Conservation (phyloP, 2,113 vertebrate species). For the Amblyornis subalaris region DNA sequence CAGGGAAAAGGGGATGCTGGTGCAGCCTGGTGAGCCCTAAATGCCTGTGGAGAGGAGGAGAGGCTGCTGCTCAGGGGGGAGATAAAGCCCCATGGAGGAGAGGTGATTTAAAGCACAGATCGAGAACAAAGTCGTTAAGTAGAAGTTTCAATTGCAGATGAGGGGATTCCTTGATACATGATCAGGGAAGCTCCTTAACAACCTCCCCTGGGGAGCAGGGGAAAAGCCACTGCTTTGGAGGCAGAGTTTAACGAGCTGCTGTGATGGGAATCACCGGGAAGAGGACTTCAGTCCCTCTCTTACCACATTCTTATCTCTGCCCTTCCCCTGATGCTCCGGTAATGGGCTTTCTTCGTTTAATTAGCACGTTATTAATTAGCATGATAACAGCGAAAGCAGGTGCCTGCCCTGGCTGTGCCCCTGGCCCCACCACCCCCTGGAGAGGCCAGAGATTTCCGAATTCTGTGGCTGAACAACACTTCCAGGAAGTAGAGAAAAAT, state of each 20-base stretch:
- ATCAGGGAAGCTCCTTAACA: neutral
- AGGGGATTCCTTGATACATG: neutral
- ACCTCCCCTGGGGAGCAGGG: neutral
- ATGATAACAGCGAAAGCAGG: neutral
- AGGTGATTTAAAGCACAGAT: neutral
- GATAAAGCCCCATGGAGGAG: neutral
- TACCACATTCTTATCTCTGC: neutral
- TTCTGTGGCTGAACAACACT: neutral
- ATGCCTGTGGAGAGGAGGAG: neutral
- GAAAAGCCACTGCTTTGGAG: neutral
- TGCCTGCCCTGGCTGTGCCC: neutral
- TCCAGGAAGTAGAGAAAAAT: neutral
- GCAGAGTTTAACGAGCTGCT: neutral
- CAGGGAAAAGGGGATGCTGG: rapidly evolving
- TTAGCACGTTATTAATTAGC: neutral
- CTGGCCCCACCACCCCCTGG: neutral
- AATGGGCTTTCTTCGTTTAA: neutral
- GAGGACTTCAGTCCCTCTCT: neutral
- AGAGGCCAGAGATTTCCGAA: neutral
- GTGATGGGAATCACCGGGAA: neutral
- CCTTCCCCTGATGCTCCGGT: neutral
- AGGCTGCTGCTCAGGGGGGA: neutral
- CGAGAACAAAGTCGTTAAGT: neutral
- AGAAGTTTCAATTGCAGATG: neutral
- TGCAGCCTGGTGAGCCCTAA: neutral